phyloP scores from a whole-genome alignment of 2,113 vertebrate species.

The Turdus rufiventris region DNA sequence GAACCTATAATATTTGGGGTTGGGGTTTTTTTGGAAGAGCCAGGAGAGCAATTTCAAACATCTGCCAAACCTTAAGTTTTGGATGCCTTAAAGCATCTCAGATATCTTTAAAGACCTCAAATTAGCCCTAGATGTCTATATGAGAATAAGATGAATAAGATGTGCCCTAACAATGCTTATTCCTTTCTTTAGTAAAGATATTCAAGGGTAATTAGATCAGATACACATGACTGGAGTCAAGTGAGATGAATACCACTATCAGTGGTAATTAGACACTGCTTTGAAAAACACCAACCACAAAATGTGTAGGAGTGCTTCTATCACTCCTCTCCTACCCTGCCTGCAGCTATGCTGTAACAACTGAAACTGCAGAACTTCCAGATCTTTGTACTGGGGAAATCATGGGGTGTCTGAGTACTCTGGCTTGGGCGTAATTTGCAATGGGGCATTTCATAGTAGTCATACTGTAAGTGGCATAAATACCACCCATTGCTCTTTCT shows the following conservation, averaged over 20 bases:
- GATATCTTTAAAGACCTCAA: not conserved
- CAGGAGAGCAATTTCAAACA: not conserved
- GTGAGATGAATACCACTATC: not conserved
- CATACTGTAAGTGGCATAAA: not conserved
- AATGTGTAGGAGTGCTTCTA: not conserved
- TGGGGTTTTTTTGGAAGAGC: rapidly evolving
- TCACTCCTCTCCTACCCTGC: not conserved
- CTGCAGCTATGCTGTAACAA: not conserved
- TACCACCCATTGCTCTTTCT: not conserved
- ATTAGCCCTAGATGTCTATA: not conserved
- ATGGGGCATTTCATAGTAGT: not conserved
- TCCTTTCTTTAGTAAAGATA: not conserved
- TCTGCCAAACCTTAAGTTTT: not conserved
- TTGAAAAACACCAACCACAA: not conserved
- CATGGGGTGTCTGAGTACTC: not conserved
- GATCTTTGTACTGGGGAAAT: not conserved
- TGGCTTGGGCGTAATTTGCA: not conserved
- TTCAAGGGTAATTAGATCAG: not conserved
- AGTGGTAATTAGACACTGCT: not conserved
- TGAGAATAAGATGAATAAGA: not conserved
- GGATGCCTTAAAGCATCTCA: not conserved
- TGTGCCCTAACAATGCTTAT: not conserved
- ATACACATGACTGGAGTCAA: not conserved
- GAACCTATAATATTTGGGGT: not conserved
- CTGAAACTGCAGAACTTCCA: not conserved